phyloP scores from a whole-genome alignment of 2,797 vertebrate species.

The Lepus townsendii region DNA sequence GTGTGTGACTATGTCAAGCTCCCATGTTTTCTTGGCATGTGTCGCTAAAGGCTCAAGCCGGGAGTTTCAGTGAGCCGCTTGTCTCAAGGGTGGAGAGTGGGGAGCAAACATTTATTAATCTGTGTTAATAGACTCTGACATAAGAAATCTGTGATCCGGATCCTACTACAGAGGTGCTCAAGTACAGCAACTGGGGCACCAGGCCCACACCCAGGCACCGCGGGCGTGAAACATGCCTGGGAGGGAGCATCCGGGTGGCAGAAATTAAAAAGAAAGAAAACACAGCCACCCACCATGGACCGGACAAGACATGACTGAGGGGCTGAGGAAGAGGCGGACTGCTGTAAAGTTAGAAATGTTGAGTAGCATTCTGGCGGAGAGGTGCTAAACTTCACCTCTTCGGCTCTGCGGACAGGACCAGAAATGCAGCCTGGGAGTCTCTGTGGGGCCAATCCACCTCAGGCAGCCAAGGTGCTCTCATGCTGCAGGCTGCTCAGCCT shows the following conservation, averaged over 20 bases:
- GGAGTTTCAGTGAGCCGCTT: not conserved
- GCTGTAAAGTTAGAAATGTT: slow-evolving; percentile 52
- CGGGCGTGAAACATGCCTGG: not conserved
- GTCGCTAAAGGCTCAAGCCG: not conserved
- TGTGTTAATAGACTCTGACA: slow-evolving; percentile 47
- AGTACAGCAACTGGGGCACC: not conserved
- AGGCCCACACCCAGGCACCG: not conserved
- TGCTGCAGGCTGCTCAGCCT: not conserved
- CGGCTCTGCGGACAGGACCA: slow-evolving; percentile 10
- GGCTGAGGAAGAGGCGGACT: slow-evolving; percentile 24
- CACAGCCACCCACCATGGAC: not conserved
- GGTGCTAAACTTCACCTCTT: slow-evolving; percentile 37
- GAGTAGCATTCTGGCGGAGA: not conserved
- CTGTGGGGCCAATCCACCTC: not conserved
- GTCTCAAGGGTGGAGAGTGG: not conserved
- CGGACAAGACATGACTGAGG: slow-evolving; percentile 24
- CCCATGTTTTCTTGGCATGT: slow-evolving; percentile 16
- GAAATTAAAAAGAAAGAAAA: slow-evolving; percentile 14
- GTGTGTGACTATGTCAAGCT: not conserved
- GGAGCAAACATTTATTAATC: slow-evolving; percentile 59
- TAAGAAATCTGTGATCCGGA: slow-evolving; percentile 44
- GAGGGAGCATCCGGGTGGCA: slow-evolving; percentile 51
- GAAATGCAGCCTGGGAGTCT: slow-evolving; percentile 28
- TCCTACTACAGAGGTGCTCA: not conserved
- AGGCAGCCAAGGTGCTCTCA: slow-evolving; percentile 35